Evolutionary conservation across 2,888 invertebrate genomes (phyloP), one percentile per base, ranked within the genome.

Genomic region (Lepidocyrtoides sp.): DNA sequence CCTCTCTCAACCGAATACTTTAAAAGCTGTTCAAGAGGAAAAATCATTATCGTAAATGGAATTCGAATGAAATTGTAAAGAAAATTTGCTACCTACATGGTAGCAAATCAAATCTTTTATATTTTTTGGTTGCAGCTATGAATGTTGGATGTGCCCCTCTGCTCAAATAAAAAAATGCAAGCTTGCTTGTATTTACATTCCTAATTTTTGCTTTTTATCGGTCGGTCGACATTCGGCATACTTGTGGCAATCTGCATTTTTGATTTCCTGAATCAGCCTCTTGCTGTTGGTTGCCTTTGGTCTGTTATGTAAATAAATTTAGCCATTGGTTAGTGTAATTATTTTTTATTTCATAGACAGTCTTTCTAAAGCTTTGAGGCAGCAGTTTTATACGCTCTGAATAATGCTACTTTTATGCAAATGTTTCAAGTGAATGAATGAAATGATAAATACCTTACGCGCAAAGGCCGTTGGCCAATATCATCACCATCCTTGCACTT

Each of bases 331-430:
- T n/a, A 51, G 1, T 29, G 77, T n/a, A 77, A 77, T 51, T 77
- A 51, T 23, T 77, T 10, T 51, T 12, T 23, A 48, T 48, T 7
- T 12, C 4, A 12, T 69, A 69, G 32, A 36, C 41, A 36, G 3
- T 69, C 69, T 12, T 14, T 41, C 41, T 12, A 41, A 48, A 23
- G 20, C 54, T 14, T 66, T 48, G 41, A 83, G 41, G 81, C 17
- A 77, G 54, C 51, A 14, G 66, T 63, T 79, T 79, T 79, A 66
- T 88, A 88, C 81, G 88, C 88, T 88, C 69, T 87, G 36, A 54
- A 81, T 88, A 32, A 41, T 10, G 12, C 23, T 44, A 54, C 79
- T 79, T 81, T 23, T 51, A 88, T 81, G 81, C 54, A 81, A 81
- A 88, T 51, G 54, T 79, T 48, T 88, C 63, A 66, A 41, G 26